phyloP scores from a whole-genome alignment of 1,140 invertebrate species.

The Stegodyphus mimosarum region DNA sequence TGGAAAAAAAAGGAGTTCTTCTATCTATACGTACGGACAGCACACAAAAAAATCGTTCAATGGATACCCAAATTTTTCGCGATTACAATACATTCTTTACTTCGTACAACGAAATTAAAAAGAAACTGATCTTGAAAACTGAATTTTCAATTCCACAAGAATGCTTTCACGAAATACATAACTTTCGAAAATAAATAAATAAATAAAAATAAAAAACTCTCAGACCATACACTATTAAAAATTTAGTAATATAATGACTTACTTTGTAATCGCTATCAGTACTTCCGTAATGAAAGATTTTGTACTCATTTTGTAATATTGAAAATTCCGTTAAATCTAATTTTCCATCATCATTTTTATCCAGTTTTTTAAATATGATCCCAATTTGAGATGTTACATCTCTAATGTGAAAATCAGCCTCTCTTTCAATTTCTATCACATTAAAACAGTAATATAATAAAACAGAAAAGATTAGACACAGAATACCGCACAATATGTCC shows the following conservation, averaged over 20 bases:
- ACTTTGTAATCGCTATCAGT: not conserved
- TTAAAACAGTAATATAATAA: too few relatives aligned
- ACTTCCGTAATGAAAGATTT: too few relatives aligned
- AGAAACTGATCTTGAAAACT: too few relatives aligned
- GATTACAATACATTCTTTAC: too few relatives aligned
- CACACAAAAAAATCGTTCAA: too few relatives aligned
- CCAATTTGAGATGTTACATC: conserved; percentile 26
- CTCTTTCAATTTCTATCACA: too few relatives aligned
- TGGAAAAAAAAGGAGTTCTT: too few relatives aligned
- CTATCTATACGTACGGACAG: too few relatives aligned
- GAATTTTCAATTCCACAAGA: too few relatives aligned
- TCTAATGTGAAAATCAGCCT: not conserved
- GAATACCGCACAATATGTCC: not conserved
- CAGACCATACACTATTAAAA: not conserved
- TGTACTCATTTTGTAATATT: not conserved
- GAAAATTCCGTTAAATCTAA: conserved; percentile 34
- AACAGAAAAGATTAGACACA: too few relatives aligned
- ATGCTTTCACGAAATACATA: not conserved
- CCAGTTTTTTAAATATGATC: conserved; percentile 32
- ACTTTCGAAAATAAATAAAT: not conserved
- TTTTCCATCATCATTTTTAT: conserved; percentile 20
- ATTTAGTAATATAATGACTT: not conserved
- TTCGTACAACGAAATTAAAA: too few relatives aligned
- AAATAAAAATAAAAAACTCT: not conserved
- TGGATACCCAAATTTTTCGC: too few relatives aligned